These are phyloP conservation scores for Calliopum simillimum DNA, from an alignment of 2,888 invertebrate genomes.

Conservation along the genomic window DNA sequence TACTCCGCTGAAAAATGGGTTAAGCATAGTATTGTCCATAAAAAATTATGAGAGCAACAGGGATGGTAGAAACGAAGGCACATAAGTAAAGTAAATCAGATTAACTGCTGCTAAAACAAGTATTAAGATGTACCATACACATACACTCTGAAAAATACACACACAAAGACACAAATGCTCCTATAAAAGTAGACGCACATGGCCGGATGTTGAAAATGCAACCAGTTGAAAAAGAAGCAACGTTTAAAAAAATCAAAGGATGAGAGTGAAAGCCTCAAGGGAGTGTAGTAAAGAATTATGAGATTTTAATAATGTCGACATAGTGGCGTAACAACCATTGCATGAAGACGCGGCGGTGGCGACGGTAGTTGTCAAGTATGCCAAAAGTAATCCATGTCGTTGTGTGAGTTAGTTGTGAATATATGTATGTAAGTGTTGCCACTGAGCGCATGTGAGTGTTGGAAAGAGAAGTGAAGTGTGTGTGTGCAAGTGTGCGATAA, in stretches of 20 bases:
- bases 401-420: neutral
- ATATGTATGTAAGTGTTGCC: neutral
- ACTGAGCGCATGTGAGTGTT: neutral
- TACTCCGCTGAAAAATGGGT: too few species aligned
- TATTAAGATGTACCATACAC: constrained; percentile 12
- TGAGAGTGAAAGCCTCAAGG: neutral
- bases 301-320: constrained; percentile 21
- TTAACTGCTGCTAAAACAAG: constrained; percentile 25
- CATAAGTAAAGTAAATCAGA: constrained; percentile 13
- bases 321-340: neutral
- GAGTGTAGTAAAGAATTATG: constrained; percentile 26
- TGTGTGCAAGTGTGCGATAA: constrained; percentile 16
- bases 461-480: neutral
- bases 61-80: neutral
- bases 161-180: neutral
- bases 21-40: too few species aligned
- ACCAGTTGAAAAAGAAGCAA: neutral
- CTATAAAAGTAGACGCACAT: neutral
- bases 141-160: neutral
- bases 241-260: neutral
- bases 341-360: neutral
- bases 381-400: constrained; percentile 15
- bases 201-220: constrained; percentile 15
- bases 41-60: too few species aligned
- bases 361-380: constrained; percentile 10